Percentiles rank a stretch among this genome's conserved stretches.
Evolutionary conservation across 2,888 invertebrate species (phyloP).

Genomic region (Cerastoderma edule): DNA sequence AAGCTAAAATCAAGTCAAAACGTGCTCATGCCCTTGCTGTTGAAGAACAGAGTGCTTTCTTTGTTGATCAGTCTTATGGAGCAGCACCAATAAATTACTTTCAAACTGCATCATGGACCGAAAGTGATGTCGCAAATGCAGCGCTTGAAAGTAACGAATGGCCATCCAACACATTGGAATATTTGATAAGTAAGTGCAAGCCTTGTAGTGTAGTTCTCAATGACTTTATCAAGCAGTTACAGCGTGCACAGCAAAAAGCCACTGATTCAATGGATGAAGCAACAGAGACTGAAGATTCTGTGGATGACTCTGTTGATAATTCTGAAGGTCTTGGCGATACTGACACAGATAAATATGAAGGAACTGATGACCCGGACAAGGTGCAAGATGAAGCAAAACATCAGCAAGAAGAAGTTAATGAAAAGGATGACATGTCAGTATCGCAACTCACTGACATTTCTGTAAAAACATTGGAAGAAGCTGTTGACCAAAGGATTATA

Average conservation of each 20-base stretch:
- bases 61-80: background rate
- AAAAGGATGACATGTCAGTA: too few species aligned
- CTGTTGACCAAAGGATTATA: too few species aligned
- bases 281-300: constrained; percentile 24
- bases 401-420: background rate
- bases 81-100: background rate
- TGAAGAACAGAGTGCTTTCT: background rate
- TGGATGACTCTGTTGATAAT: constrained; percentile 15
- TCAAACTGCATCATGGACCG: background rate
- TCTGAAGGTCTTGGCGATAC: constrained; percentile 14
- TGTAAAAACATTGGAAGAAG: too few species aligned
- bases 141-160: constrained; percentile 2
- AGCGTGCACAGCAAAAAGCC: background rate
- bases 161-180: constrained; percentile 28
- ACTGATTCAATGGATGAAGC: constrained; percentile 14
- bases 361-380: background rate
- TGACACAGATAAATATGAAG: constrained; percentile 10
- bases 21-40: background rate
- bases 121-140: constrained; percentile 14
- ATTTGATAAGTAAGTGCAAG: constrained; percentile 48
- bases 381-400: background rate
- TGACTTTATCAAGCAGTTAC: constrained; percentile 75
- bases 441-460: too few species aligned
- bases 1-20: constrained; percentile 34
- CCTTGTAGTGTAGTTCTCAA: constrained; percentile 70